A percentile compares a stretch with the other conserved stretches of the same genome.
Evolutionary conservation across 92 coral and sea anemone species (phyloP).

Genomic region (Epizoanthus scotinus): DNA sequence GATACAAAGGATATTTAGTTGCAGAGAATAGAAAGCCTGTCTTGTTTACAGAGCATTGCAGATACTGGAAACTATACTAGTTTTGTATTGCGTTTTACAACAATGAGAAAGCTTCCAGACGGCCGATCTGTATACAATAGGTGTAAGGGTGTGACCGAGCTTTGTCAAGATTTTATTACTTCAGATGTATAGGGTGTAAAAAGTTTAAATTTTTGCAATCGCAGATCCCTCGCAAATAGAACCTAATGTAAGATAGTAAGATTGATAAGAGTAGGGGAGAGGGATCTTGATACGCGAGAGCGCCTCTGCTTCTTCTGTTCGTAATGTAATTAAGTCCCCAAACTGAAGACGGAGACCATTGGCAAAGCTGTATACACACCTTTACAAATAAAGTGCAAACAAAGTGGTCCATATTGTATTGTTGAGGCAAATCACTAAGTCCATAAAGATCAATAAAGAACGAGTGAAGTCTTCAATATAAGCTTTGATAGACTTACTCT

Average conservation of each 20-base stretch:
- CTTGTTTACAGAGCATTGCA: conserved; percentile 25
- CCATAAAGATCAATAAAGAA: conserved; percentile 18
- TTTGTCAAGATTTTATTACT: conserved; percentile 32
- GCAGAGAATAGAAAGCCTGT: conserved; percentile 30
- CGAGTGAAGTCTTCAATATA: conserved; percentile 2
- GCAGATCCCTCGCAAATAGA: not conserved
- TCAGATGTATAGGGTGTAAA: conserved; percentile 24
- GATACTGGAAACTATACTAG: conserved; percentile 12
- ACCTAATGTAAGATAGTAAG: not conserved
- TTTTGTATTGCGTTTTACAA: conserved; percentile 15
- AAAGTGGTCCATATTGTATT: conserved; percentile 32
- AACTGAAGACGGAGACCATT: conserved; percentile 28
- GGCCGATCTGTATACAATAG: conserved; percentile 37
- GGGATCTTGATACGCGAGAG: not conserved
- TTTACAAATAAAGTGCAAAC: conserved; percentile 38
- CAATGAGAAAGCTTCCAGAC: conserved; percentile 32
- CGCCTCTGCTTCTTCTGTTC: conserved; percentile 6
- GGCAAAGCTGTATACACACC: conserved; percentile 37
- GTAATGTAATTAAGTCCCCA: conserved; percentile 35
- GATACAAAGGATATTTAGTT: conserved; percentile 39
- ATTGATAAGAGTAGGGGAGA: too few relatives aligned
- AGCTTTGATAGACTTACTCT: not conserved
- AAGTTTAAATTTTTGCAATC: not conserved
- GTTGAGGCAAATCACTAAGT: conserved; percentile 27
- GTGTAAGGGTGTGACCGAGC: conserved; percentile 33